Evolutionary conservation across 2,797 vertebrate species (phyloP).

Genomic region (Trichosurus vulpecula): DNA sequence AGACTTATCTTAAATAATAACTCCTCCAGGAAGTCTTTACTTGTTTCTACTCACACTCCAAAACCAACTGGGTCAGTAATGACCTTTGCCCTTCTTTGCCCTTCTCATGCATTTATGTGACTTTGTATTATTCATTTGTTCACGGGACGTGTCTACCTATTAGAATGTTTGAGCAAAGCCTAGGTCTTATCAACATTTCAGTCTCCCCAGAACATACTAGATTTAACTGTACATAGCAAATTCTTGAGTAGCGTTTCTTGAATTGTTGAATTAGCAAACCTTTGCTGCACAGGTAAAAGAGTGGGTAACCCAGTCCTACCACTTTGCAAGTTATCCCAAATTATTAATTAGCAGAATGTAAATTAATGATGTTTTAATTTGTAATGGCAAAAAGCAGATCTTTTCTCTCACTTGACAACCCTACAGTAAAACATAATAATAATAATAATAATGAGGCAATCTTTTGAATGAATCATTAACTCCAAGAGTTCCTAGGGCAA

Average conservation of each 20-base stretch:
- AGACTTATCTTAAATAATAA: neutral
- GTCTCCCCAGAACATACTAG: neutral
- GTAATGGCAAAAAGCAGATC: neutral
- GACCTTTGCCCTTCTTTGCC: neutral
- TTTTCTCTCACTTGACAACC: conserved; percentile 32
- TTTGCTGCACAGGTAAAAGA: neutral
- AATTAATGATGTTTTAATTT: conserved; percentile 45
- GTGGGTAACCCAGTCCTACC: neutral
- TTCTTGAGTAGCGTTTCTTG: neutral
- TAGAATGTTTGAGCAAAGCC: neutral
- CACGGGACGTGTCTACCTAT: neutral
- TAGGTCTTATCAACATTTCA: neutral
- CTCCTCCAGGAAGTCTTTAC: neutral
- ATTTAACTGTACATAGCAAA: neutral
- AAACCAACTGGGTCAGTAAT: neutral
- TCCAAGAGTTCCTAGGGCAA: neutral
- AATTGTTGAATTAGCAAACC: neutral
- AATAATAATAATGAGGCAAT: neutral
- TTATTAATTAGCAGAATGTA: neutral
- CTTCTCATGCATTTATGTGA: neutral
- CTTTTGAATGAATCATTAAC: conserved; percentile 10
- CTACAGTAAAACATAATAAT: neutral
- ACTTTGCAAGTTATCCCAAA: neutral
- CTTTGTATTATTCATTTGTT: neutral
- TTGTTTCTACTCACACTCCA: neutral